phyloP scores from a whole-genome alignment of 2,888 invertebrate species.

The Therioaphis trifolii region DNA sequence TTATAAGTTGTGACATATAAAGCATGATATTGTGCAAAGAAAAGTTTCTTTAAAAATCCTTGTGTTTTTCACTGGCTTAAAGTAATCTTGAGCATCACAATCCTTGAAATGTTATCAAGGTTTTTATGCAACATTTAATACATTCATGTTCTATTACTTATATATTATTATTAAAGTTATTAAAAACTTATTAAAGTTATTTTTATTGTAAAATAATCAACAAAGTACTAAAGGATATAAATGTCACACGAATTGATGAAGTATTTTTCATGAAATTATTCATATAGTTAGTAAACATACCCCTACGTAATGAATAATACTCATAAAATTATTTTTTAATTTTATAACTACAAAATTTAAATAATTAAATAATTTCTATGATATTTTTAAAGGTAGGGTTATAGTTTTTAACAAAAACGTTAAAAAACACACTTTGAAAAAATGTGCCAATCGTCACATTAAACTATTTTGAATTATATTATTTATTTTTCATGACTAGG shows the following conservation, averaged over 20 bases:
- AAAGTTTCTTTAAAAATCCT: constrained; percentile 17
- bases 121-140: background rate
- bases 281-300: background rate
- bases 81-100: background rate
- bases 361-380: background rate
- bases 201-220: background rate
- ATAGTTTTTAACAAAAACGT: background rate
- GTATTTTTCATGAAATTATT: constrained; percentile 14
- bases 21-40: background rate
- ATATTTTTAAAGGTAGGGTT: background rate
- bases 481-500: background rate
- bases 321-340: background rate
- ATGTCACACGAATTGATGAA: constrained; percentile 9
- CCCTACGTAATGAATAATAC: background rate
- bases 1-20: background rate
- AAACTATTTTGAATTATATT: background rate
- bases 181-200: too few relatives aligned
- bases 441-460: too few relatives aligned
- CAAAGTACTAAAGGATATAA: constrained; percentile 10
- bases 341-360: background rate
- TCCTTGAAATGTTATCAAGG: constrained; percentile 47
- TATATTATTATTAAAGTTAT: too few relatives aligned
- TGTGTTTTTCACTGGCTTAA: background rate
- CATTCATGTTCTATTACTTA: constrained; percentile 16
- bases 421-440: background rate